Evolutionary conservation across 2,797 vertebrate genomes (phyloP).

Genomic region (Pantherophis vulpinus): DNA sequence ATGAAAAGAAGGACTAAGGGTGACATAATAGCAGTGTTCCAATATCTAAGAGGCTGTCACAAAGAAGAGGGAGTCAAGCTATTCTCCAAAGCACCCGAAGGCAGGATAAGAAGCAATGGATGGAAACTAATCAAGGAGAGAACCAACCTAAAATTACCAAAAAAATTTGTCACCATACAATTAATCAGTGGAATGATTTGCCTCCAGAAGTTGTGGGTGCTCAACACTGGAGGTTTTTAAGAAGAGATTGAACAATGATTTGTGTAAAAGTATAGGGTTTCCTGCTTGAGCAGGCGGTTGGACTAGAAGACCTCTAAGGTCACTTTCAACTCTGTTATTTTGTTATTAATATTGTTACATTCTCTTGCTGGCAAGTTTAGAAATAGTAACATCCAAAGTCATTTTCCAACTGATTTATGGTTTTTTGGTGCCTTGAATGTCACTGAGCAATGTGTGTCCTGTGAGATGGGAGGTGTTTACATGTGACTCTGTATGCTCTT

Average conservation of each 20-base stretch:
- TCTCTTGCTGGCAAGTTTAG: not conserved
- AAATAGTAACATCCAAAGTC: not conserved
- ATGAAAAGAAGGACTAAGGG: not conserved
- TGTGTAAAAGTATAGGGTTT: not conserved
- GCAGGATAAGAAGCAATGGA: not conserved
- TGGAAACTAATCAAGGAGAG: not conserved
- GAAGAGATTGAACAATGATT: not conserved
- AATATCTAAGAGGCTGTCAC: not conserved
- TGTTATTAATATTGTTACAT: not conserved
- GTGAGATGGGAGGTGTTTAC: not conserved
- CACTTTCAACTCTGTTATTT: not conserved
- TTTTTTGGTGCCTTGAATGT: not conserved
- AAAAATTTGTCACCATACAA: not conserved
- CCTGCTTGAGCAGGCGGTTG: not conserved
- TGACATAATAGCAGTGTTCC: not conserved
- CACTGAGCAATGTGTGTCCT: not conserved
- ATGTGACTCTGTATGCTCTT: not conserved
- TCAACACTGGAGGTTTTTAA: not conserved
- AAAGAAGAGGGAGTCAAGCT: not conserved
- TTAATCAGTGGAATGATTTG: not conserved
- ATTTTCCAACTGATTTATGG: not conserved
- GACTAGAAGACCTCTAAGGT: not conserved
- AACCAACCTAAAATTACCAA: not conserved
- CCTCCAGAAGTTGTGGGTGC: not conserved
- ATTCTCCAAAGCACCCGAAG: not conserved